Evolutionary conservation across 1,140 invertebrate species (phyloP).

Genomic region (Bradynema listronoti): DNA sequence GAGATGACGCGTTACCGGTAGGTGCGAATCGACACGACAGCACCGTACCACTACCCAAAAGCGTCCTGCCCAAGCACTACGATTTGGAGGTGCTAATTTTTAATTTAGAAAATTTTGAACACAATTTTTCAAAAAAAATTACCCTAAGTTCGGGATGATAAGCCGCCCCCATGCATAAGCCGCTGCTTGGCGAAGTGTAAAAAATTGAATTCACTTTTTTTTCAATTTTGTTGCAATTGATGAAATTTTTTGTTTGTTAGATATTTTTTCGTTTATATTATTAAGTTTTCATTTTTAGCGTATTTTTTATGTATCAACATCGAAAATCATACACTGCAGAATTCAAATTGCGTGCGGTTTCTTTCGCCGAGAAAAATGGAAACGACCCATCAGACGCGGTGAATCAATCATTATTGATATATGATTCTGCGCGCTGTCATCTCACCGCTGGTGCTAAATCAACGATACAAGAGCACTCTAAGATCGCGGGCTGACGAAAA

Average conservation of each 20-base stretch:
- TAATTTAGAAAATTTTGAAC: neutral
- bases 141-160: neutral
- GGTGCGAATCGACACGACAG: neutral
- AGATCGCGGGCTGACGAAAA: too few species aligned
- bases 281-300: too few species aligned
- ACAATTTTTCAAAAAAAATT: neutral
- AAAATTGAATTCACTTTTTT: neutral
- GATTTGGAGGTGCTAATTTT: constrained; percentile 41
- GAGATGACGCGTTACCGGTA: neutral
- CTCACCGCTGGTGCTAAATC: too few species aligned
- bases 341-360: too few species aligned
- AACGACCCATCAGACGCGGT: too few species aligned
- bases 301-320: too few species aligned
- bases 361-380: too few species aligned
- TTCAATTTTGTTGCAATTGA: neutral
- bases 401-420: too few species aligned
- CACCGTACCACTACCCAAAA: constrained; percentile 21
- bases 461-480: too few species aligned
- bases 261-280: too few species aligned
- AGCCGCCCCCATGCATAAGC: neutral
- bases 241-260: neutral
- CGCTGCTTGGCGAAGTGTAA: neutral
- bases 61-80: constrained; percentile 46
- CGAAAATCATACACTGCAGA: too few species aligned
- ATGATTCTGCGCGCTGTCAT: too few species aligned